Evolutionary conservation across 2,797 vertebrate genomes (phyloP).

Genomic region (Notolepis coatsorum): DNA sequence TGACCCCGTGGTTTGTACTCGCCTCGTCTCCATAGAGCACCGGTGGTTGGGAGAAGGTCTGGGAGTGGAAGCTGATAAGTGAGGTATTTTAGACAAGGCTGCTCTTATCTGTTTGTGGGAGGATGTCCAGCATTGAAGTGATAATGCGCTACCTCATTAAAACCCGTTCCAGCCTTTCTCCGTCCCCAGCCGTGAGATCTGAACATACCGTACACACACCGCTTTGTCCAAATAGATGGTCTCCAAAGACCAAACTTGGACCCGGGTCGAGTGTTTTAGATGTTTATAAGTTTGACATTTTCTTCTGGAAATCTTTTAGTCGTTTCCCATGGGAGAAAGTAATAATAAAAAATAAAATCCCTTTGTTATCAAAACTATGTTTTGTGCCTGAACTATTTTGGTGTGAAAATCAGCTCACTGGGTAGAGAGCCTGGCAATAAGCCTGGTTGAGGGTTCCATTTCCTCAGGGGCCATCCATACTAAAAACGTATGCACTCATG

Average conservation of each 20-base stretch:
- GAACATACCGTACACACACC: slow-evolving; percentile 56
- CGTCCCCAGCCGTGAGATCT: slow-evolving; percentile 65
- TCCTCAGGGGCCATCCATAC: too few species aligned
- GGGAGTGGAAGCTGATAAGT: slow-evolving; percentile 79
- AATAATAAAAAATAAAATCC: slow-evolving; percentile 46
- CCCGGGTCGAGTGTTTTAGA: slow-evolving; percentile 60
- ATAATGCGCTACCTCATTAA: slow-evolving; percentile 80
- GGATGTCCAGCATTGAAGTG: slow-evolving; percentile 69
- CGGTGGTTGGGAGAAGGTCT: slow-evolving; percentile 61
- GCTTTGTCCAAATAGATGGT: slow-evolving; percentile 51
- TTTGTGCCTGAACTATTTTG: too few species aligned
- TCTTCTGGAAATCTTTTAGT: slow-evolving; percentile 59
- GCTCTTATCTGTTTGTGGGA: slow-evolving; percentile 67
- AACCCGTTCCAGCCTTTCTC: slow-evolving; percentile 73
- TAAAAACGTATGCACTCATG: too few species aligned
- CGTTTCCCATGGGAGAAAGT: slow-evolving; percentile 62
- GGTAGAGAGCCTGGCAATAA: too few species aligned
- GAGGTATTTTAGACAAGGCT: slow-evolving; percentile 79
- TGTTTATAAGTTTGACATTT: slow-evolving; percentile 64
- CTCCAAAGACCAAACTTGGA: slow-evolving; percentile 48
- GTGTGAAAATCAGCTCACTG: too few species aligned
- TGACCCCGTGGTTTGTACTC: slow-evolving; percentile 56
- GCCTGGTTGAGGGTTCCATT: too few species aligned
- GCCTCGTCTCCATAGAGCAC: slow-evolving; percentile 68
- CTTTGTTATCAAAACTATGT: slow-evolving; percentile 47